Evolutionary conservation across 2,113 vertebrate genomes (phyloP).

Genomic region (Lepidiolamprologus cunningtoni): DNA sequence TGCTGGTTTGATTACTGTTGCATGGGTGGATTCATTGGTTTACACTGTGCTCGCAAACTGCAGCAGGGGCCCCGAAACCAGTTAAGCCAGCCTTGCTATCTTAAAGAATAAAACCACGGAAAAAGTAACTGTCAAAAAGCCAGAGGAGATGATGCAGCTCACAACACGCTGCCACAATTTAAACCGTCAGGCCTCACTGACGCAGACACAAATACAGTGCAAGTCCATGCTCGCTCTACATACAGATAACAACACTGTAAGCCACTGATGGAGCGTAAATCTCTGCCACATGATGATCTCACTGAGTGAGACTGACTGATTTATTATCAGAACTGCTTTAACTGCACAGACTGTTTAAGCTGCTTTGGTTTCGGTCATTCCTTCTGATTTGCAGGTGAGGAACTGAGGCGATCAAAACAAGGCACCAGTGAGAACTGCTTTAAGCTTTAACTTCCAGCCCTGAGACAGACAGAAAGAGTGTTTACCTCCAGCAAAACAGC

Average conservation of each 20-base stretch:
- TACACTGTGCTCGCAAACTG: accelerated
- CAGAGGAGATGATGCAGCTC: not conserved
- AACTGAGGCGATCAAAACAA: not conserved
- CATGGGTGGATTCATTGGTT: not conserved
- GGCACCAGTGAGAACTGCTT: not conserved
- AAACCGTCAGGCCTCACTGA: not conserved
- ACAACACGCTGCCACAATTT: not conserved
- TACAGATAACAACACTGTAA: not conserved
- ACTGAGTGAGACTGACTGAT: not conserved
- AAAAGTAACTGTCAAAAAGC: not conserved
- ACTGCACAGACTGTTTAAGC: not conserved
- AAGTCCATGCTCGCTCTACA: not conserved
- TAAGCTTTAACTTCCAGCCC: not conserved
- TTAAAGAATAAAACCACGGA: not conserved
- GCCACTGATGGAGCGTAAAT: not conserved
- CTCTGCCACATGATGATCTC: not conserved
- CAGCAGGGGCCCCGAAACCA: not conserved
- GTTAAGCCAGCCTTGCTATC: not conserved
- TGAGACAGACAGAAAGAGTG: not conserved
- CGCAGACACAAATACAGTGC: not conserved
- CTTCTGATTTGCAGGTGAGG: not conserved
- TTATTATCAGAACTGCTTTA: not conserved
- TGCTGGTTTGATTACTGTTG: not conserved
- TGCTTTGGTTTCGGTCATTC: not conserved
- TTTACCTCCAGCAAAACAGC: not conserved